A percentile compares a stretch with the other conserved stretches of the same genome.
phyloP scores from a whole-genome alignment of 2,888 invertebrate genomes.

The Lamellibrachia satsuma region DNA sequence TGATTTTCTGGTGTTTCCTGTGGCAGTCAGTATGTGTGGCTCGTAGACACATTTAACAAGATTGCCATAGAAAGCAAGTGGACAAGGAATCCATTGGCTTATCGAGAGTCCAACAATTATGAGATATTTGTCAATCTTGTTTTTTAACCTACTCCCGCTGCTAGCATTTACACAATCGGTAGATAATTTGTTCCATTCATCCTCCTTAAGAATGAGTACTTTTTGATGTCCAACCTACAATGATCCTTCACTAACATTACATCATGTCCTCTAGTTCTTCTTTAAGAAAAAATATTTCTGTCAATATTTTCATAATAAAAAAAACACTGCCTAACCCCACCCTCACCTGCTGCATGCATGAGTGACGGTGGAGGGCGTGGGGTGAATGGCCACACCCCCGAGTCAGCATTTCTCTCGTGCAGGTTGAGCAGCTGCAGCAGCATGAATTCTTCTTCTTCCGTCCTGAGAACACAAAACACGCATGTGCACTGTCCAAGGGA shows the following conservation, averaged over 20 bases:
- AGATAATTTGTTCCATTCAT: too few relatives aligned
- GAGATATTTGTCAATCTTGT: too few relatives aligned
- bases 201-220: too few relatives aligned
- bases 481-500: not conserved
- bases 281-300: too few relatives aligned
- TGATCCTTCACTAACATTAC: too few relatives aligned
- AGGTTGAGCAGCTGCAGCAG: constrained; percentile 71
- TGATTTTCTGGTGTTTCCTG: constrained; percentile 21
- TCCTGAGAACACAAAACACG: not conserved
- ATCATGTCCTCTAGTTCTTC: too few relatives aligned
- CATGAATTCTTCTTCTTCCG: constrained; percentile 69
- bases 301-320: too few relatives aligned
- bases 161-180: too few relatives aligned
- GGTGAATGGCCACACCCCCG: constrained; percentile 30
- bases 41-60: not conserved
- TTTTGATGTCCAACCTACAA: too few relatives aligned
- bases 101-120: too few relatives aligned
- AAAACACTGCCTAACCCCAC: not conserved
- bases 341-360: constrained; percentile 25
- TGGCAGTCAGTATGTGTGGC: not conserved
- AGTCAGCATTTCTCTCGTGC: constrained; percentile 13
- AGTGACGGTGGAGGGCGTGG: constrained; percentile 29
- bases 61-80: not conserved
- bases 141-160: too few relatives aligned
- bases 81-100: too few relatives aligned